Evolutionary conservation across 2,113 vertebrate genomes (phyloP).

Genomic region (Chamaetylas fuelleborni): DNA sequence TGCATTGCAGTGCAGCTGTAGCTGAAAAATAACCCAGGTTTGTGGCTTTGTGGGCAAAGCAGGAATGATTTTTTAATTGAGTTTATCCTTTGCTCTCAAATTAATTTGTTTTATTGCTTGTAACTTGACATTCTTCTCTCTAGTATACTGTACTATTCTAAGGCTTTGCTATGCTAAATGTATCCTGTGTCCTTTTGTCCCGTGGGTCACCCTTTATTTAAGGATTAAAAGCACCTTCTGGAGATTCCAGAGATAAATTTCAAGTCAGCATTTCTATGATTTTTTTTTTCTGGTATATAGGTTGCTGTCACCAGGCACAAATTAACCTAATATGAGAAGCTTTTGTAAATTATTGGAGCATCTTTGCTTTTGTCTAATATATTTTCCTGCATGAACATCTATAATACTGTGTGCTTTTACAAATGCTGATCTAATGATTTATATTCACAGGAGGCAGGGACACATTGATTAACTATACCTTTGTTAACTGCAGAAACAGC

Average conservation of each 20-base stretch:
- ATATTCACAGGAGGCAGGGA: neutral
- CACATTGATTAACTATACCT: constrained; percentile 1
- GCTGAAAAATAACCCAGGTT: neutral
- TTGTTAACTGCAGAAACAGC: constrained; percentile 2
- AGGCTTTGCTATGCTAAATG: neutral
- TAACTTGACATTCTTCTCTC: neutral
- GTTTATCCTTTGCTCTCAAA: neutral
- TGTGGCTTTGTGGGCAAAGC: neutral
- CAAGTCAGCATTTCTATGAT: constrained; percentile 18
- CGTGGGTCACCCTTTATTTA: neutral
- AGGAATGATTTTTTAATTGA: neutral
- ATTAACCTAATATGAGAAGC: neutral
- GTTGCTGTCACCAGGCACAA: neutral
- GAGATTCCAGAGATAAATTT: neutral
- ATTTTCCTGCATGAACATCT: neutral
- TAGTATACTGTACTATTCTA: neutral
- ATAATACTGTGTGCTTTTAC: neutral
- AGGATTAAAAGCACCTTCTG: neutral
- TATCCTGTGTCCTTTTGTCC: neutral
- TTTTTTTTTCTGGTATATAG: neutral
- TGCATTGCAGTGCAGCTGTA: neutral
- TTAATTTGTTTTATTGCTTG: neutral
- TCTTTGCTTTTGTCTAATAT: constrained; percentile 2
- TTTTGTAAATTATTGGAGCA: constrained; percentile 10
- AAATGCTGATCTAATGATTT: constrained; percentile 8